Conservation (phyloP, 2,888 invertebrate genomes). For the Lutraria lutraria region DNA sequence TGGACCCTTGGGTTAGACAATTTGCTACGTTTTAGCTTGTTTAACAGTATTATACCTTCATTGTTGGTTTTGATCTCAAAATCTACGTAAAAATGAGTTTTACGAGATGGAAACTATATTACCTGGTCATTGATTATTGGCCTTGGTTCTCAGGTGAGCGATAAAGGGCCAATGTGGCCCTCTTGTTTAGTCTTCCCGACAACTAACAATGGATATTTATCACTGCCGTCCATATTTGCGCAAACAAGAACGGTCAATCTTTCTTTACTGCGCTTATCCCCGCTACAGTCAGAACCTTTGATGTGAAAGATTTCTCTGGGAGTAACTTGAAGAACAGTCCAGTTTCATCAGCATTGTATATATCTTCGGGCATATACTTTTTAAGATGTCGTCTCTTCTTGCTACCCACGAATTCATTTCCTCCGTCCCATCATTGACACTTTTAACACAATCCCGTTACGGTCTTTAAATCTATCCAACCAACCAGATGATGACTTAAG, state of each 20-base stretch:
- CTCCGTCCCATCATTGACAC: no score
- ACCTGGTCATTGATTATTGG: no score
- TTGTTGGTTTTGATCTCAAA: no score
- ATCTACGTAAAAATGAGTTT: no score
- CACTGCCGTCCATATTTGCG: conserved; percentile 19
- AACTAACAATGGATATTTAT: conserved; percentile 63
- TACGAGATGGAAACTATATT: no score
- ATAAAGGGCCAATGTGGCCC: not conserved
- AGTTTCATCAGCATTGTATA: conserved; percentile 60
- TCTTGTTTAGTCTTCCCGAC: conserved; percentile 54
- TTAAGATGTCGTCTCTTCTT: not conserved
- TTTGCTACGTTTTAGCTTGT: conserved; percentile 51
- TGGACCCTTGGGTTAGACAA: conserved; percentile 33
- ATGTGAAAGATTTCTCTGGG: conserved; percentile 59
- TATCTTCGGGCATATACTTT: not conserved
- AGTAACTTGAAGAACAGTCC: conserved; percentile 65
- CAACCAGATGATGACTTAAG: no score
- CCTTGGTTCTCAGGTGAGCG: no score
- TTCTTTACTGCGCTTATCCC: conserved; percentile 68
- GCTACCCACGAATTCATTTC: no score
- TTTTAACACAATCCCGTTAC: no score
- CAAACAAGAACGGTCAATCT: not conserved
- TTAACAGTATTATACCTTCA: no score
- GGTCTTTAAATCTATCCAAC: no score
- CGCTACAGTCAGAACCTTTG: conserved; percentile 60